Evolutionary conservation across 2,113 vertebrate genomes (phyloP).

Genomic region (Daphoenositta chrysoptera): DNA sequence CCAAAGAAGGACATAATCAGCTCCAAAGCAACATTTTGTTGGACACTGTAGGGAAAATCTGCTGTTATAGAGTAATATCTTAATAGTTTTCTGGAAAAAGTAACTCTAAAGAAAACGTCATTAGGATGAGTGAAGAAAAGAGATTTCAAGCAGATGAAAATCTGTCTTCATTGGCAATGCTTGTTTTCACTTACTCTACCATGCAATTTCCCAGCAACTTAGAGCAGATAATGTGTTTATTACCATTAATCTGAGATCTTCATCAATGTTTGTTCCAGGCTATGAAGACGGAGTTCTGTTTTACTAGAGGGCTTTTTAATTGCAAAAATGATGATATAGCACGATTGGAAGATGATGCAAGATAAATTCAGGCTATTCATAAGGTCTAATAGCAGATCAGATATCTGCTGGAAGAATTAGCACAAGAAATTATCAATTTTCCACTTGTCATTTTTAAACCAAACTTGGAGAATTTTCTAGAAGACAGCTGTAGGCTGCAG

Average conservation of each 20-base stretch:
- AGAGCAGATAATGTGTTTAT: slow-evolving; percentile 17
- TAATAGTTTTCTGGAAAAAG: neutral
- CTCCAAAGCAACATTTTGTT: neutral
- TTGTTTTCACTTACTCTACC: slow-evolving; percentile 10
- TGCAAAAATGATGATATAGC: neutral
- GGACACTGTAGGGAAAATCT: neutral
- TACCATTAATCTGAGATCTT: neutral
- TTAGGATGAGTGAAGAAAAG: neutral
- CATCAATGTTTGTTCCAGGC: neutral
- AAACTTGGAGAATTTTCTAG: neutral
- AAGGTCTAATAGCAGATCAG: neutral
- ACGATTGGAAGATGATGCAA: neutral
- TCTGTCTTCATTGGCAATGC: neutral
- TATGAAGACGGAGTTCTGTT: neutral
- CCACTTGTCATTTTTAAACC: neutral
- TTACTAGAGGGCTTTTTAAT: neutral
- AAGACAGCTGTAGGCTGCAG: neutral
- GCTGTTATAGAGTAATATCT: neutral
- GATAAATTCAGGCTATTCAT: neutral
- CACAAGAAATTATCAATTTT: neutral
- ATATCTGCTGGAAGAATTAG: neutral
- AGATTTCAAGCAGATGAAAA: neutral
- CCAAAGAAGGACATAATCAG: neutral
- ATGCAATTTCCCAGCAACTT: neutral
- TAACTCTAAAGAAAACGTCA: neutral